Conservation (phyloP, 1,140 invertebrate genomes). For the Tetramorium parvispinum region DNA sequence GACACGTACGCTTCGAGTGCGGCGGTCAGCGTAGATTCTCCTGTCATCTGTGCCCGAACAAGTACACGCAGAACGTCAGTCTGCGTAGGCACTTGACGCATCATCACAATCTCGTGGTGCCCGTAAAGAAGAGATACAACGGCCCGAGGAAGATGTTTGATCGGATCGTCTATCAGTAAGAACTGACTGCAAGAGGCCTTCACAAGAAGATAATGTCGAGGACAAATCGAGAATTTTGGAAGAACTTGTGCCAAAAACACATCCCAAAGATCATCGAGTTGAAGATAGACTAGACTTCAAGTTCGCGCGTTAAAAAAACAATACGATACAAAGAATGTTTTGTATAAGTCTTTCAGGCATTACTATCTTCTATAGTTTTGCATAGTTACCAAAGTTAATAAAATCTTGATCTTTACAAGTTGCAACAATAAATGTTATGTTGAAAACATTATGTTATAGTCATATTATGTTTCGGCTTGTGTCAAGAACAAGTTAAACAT, state of each 20-base stretch:
- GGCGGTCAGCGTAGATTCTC: slow-evolving; percentile 84
- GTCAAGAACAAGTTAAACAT: background rate
- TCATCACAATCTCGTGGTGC: slow-evolving; percentile 71
- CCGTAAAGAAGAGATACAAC: slow-evolving; percentile 1
- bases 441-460: background rate
- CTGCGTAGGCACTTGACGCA: slow-evolving; percentile 80
- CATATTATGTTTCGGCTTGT: background rate
- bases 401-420: background rate
- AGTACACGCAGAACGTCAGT: slow-evolving; percentile 83
- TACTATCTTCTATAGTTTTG: background rate
- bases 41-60: slow-evolving; percentile 83
- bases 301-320: background rate
- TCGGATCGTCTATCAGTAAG: slow-evolving; percentile 16
- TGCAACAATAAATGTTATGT: background rate
- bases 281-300: slow-evolving; percentile 5
- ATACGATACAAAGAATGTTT: background rate
- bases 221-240: background rate
- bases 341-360: background rate
- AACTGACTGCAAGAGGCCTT: background rate
- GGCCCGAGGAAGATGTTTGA: slow-evolving; percentile 8
- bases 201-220: background rate
- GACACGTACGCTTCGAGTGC: slow-evolving; percentile 86
- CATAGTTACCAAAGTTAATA: slow-evolving; percentile 11
- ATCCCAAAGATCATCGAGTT: slow-evolving; percentile 8
- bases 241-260: background rate